phyloP scores from a whole-genome alignment of 2,888 invertebrate genomes.

The Oligia latruncula region DNA sequence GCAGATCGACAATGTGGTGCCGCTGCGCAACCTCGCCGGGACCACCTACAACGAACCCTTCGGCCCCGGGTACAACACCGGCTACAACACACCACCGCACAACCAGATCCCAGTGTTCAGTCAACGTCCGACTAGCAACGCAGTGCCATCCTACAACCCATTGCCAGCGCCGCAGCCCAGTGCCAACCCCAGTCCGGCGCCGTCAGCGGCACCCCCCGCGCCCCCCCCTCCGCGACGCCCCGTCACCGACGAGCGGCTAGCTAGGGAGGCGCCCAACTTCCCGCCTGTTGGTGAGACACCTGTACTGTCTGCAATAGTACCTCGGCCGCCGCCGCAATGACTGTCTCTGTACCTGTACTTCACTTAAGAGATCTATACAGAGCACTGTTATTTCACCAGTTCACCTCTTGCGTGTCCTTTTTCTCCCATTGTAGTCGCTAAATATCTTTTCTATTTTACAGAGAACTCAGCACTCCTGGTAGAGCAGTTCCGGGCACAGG shows the following conservation, averaged over 20 bases:
- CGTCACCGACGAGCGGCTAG: slow-evolving; percentile 15
- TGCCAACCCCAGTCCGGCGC: not conserved
- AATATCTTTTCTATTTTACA: slow-evolving; percentile 45
- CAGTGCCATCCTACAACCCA: slow-evolving; percentile 3
- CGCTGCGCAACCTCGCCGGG: not conserved
- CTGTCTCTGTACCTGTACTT: not conserved
- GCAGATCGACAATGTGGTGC: not conserved
- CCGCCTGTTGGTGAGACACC: slow-evolving; percentile 55
- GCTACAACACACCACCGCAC: not conserved
- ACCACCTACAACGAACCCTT: not conserved
- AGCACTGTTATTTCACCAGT: slow-evolving; percentile 4
- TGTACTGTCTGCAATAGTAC: slow-evolving; percentile 4
- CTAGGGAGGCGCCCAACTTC: slow-evolving; percentile 38
- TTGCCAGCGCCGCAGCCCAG: slow-evolving; percentile 2
- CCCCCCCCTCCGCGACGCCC: not conserved
- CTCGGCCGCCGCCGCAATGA: too few species aligned
- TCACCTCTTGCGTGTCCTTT: not conserved
- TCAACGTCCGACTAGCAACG: slow-evolving; percentile 5
- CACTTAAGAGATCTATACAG: not conserved
- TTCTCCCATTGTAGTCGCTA: not conserved
- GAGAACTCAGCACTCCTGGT: slow-evolving; percentile 75
- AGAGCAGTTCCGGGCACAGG: slow-evolving; percentile 75
- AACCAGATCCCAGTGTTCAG: slow-evolving; percentile 6
- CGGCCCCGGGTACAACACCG: not conserved
- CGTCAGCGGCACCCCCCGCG: slow-evolving; percentile 48